Percentiles rank a stretch among this genome's conserved stretches.
Evolutionary conservation across 2,888 invertebrate genomes (phyloP).

Genomic region (Tenthredo livida): DNA sequence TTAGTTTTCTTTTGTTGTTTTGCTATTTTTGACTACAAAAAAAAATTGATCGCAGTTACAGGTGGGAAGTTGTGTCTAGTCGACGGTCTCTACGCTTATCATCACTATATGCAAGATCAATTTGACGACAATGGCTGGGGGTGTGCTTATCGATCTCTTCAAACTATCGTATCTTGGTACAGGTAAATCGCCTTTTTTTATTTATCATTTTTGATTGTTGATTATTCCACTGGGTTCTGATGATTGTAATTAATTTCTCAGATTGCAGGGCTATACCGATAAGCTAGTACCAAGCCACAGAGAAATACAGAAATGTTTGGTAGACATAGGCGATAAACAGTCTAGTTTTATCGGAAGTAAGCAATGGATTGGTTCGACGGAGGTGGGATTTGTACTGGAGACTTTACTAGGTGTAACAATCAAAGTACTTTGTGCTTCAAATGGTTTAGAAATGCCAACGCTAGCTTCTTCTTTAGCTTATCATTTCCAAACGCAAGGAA

Average conservation of each 20-base stretch:
- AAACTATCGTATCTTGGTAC: slow-evolving; percentile 98
- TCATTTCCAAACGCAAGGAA: slow-evolving; percentile 96
- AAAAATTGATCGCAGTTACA: slow-evolving; percentile 62
- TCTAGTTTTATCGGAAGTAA: slow-evolving; percentile 91
- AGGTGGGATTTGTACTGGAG: slow-evolving; percentile 95
- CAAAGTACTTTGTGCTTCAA: slow-evolving; percentile 91
- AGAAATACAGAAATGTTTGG: slow-evolving; percentile 96
- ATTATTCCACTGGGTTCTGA: slow-evolving; percentile 77
- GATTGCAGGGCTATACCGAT: slow-evolving; percentile 91
- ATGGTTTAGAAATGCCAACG: slow-evolving; percentile 89
- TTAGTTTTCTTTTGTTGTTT: slow-evolving; percentile 12
- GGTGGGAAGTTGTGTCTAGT: slow-evolving; percentile 83
- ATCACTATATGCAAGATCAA: slow-evolving; percentile 97
- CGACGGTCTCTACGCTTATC: slow-evolving; percentile 93
- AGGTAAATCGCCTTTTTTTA: slow-evolving; percentile 77
- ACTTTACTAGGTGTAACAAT: slow-evolving; percentile 87
- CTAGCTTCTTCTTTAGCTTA: slow-evolving; percentile 90
- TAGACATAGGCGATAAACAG: slow-evolving; percentile 96
- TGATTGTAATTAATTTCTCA: slow-evolving; percentile 63
- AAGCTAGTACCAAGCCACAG: slow-evolving; percentile 88
- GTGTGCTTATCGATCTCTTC: slow-evolving; percentile 98
- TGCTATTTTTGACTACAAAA: not conserved
- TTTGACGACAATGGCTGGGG: slow-evolving; percentile 99
- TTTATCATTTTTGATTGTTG: not conserved
- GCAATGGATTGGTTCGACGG: slow-evolving; percentile 99